Evolutionary conservation across 1,140 invertebrate species (phyloP).

Genomic region (Zelostemma sp.): DNA sequence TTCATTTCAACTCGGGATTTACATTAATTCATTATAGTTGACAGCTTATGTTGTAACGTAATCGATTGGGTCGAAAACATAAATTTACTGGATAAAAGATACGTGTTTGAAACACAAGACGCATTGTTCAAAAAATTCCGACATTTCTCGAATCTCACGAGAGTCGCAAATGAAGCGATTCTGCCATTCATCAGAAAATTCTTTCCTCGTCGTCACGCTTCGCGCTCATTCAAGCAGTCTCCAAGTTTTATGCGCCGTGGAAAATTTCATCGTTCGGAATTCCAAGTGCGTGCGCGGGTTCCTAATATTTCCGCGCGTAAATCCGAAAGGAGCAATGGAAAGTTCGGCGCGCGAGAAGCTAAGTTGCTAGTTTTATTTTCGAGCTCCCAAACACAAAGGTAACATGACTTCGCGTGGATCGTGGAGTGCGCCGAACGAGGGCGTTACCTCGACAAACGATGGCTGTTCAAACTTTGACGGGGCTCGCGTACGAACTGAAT

Average conservation of each 20-base stretch:
- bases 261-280: slow-evolving; percentile 15
- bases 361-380: slow-evolving; percentile 31
- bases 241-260: background rate
- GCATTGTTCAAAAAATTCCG: background rate
- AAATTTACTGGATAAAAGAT: no score
- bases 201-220: background rate
- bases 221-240: no score
- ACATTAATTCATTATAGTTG: slow-evolving; percentile 41
- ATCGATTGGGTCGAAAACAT: no score
- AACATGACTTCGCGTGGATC: slow-evolving; percentile 33
- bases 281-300: slow-evolving; percentile 13
- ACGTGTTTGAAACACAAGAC: background rate
- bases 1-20: slow-evolving; percentile 39
- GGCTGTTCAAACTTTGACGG: slow-evolving; percentile 43
- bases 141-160: background rate
- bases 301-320: slow-evolving; percentile 35
- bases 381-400: slow-evolving; percentile 36
- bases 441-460: slow-evolving; percentile 44
- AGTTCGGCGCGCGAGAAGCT: slow-evolving; percentile 26
- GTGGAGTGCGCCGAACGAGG: slow-evolving; percentile 28
- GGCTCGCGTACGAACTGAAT: slow-evolving; percentile 36
- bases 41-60: slow-evolving; percentile 25
- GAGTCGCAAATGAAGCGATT: background rate
- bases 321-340: slow-evolving; percentile 27
- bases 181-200: slow-evolving; percentile 2